Percentiles rank a stretch among this genome's conserved stretches.
phyloP scores from a whole-genome alignment of 64 coral and sea anemone species.

The Dendronephthya gigantea region DNA sequence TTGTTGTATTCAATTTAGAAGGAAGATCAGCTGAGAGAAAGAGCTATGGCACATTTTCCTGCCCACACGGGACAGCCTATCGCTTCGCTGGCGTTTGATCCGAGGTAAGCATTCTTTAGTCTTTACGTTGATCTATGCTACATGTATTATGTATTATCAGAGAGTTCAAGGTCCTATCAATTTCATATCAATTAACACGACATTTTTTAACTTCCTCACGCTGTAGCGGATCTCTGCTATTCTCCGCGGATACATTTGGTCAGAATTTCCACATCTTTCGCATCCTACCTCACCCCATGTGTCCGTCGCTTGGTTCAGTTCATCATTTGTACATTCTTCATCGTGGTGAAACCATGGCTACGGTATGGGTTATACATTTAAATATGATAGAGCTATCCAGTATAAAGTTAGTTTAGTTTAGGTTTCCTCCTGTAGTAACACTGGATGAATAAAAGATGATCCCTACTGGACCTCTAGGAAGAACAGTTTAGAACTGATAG shows the following conservation, averaged over 20 bases:
- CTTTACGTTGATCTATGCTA: not conserved
- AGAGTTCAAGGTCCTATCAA: no score
- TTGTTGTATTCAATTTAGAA: constrained; percentile 70
- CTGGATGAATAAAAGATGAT: no score
- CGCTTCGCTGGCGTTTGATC: constrained; percentile 73
- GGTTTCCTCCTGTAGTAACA: no score
- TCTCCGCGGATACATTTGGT: constrained; percentile 75
- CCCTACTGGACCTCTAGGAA: no score
- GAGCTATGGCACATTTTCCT: constrained; percentile 77
- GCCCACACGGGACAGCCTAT: constrained; percentile 77
- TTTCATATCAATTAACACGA: no score
- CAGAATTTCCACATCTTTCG: constrained; percentile 93
- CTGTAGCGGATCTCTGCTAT: constrained; percentile 69
- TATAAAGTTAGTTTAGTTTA: not conserved
- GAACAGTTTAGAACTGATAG: no score
- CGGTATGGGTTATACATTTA: constrained; percentile 39
- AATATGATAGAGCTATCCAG: not conserved
- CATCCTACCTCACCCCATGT: constrained; percentile 80
- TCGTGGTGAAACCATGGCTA: constrained; percentile 86
- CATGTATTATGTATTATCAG: no score
- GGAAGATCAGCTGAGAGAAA: constrained; percentile 75
- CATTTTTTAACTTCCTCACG: no score
- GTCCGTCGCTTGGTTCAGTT: constrained; percentile 73
- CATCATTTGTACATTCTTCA: constrained; percentile 95
- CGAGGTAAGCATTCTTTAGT: constrained; percentile 30